Evolutionary conservation across 2,113 vertebrate genomes (phyloP), one percentile per base, ranked within the genome.

Genomic region (Malurus melanocephalus): DNA sequence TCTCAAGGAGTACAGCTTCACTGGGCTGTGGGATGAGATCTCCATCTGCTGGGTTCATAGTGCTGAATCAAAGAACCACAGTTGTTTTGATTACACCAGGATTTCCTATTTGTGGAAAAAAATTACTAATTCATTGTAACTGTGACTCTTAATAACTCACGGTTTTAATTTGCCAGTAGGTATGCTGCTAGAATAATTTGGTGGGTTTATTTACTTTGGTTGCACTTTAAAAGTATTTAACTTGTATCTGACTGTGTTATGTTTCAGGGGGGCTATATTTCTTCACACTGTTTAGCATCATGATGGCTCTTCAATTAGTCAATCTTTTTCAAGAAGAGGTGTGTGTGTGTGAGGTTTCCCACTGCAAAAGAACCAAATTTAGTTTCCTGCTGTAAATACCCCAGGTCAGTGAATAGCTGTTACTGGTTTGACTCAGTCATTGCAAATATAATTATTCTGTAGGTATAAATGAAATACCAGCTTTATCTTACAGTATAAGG

Each of bases 61-160:
- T 11, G 30, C 56, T 84, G 48, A 59, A 65, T 8, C 28, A 59
- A 82, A 85, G 52, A 82, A 35, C 24, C 23, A 7, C 6, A 32
- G 13, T 1, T 38, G 17, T 52, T 92, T 60, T 51, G 24, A 24
- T 56, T 59, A 35, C 49, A 85, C 66, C 10, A 85, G 22, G n/a
- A 62, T 78, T 75, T 90, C 24, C 57, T 53, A 16, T n/a, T 33
- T 30, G 11, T 46, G 45, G 28, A 7, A 55, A 85, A 5, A 35
- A 0, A 20, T 2, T 0, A 38, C 10, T 53, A 59, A 65, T 80
- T 38, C 3, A 24, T 42, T 62, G 14, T 49, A 78, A 33, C 27
- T 5, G 4, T 13, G 11, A 35, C 27, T 51, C 49, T 49, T 51
- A 65, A 38, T 52, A 82, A 85, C 13, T 14, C 6, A 5, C 13